Percentiles rank a stretch among this genome's conserved stretches.
These are phyloP conservation scores for Pituophis catenifer DNA, from an alignment of 2,113 vertebrate species.

Conservation along the genomic window DNA sequence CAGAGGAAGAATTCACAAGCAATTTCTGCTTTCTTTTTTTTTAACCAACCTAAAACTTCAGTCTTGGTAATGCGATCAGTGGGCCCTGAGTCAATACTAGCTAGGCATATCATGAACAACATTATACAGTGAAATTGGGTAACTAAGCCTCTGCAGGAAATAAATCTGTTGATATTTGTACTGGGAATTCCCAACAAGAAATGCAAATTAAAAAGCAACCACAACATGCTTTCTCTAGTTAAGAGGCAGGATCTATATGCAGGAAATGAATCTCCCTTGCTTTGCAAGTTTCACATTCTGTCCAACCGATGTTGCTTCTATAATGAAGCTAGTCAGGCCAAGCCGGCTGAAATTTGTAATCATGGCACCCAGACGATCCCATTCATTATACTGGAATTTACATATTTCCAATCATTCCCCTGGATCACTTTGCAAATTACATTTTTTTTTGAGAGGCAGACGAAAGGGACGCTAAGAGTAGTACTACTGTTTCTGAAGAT, in stretches of 20 bases:
- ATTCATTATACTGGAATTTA: background rate
- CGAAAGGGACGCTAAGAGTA: background rate
- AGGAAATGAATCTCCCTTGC: background rate
- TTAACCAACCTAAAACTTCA: slow-evolving; percentile 28
- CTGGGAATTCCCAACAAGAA: background rate
- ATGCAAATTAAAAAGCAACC: background rate
- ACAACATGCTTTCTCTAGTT: background rate
- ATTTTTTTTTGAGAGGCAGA: background rate
- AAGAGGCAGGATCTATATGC: background rate
- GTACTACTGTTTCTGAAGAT: background rate
- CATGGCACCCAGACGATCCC: background rate
- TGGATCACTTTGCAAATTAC: background rate
- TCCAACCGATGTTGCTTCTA: background rate
- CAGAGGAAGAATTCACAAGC: slow-evolving; percentile 21
- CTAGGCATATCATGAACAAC: background rate
- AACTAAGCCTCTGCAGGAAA: background rate
- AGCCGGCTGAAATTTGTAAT: background rate
- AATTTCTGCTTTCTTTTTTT: slow-evolving; percentile 1
- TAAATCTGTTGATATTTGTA: background rate
- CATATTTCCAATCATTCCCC: background rate
- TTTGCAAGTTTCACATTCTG: background rate
- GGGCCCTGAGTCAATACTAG: background rate
- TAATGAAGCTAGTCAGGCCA: background rate
- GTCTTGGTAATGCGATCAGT: background rate
- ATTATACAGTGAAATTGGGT: background rate